Base-by-base conservation (phyloP, 64 coral and sea anemone genomes). In the Actinia tenebrosa region DNA sequence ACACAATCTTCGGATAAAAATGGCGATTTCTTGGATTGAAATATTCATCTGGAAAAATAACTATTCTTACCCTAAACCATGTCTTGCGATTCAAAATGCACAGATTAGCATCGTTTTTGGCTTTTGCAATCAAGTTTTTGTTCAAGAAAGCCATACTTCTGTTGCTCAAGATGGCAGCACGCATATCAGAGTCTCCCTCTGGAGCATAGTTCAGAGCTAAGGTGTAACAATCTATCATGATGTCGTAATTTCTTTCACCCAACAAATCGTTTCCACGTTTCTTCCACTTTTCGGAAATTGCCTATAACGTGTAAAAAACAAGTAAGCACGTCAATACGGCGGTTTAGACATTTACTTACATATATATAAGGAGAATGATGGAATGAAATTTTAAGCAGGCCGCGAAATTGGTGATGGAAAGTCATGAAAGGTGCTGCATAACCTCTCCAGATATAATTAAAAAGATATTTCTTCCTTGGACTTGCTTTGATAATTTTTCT, bases 121-220 rank as follows among this genome's bases (percentile, higher is more conserved):
- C 90, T 26, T 56, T 60, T 16, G 47, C 45, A 46, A 71, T 85
- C 20, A 44, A 54, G 22, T 87, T 68, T 75, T 87, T 68, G 23
- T 56, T 92, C 60, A 92, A 63, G 46, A 82, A 52, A 60, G 61
- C 86, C 46, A 92, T 52, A 13, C 84, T 85, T 20, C 90, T 83
- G 83, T 92, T 92, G 55, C 90, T 87, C 44, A 87, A 78, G 20
- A 92, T 22, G 30, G 86, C 84, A n/a, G 84, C 86, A 7, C 62
- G 86, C 46, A 92, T 78, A 16, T 92, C 77, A 82, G 71, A 18
- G 64, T 84, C 75, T 66, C 45, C 64, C 8, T 77, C 59, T 3
- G 90, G 90, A 25, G 90, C 59, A 60, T 92, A 92, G 45, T 87
- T 82, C 20, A 92, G 62, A 27, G 85, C 90, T 53, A 92, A 61